phyloP scores from a whole-genome alignment of 2,888 invertebrate species.

The Chrysina gloriosa region DNA sequence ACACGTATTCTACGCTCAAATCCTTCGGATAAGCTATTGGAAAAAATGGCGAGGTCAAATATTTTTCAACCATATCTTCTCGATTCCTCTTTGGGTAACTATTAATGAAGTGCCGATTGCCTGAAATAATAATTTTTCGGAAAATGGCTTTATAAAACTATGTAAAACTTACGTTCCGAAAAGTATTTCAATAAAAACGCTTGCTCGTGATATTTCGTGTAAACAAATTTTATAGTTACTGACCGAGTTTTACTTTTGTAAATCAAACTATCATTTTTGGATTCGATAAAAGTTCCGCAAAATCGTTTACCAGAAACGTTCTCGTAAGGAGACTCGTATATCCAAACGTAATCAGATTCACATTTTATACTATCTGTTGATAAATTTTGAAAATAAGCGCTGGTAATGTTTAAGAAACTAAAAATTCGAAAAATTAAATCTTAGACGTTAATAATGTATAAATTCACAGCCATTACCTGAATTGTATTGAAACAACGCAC shows the following conservation, averaged over 20 bases:
- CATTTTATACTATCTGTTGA: conserved; percentile 53
- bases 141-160: background rate
- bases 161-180: conserved; percentile 69
- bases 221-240: conserved; percentile 70
- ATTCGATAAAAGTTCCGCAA: conserved; percentile 65
- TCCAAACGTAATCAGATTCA: conserved; percentile 74
- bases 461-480: conserved; percentile 61
- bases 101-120: conserved; percentile 69
- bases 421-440: conserved; percentile 28
- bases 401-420: conserved; percentile 60
- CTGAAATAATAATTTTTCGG: conserved; percentile 58
- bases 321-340: conserved; percentile 75
- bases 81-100: conserved; percentile 63
- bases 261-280: conserved; percentile 58
- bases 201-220: conserved; percentile 69
- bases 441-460: background rate
- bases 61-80: conserved; percentile 65
- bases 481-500: conserved; percentile 71
- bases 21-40: conserved; percentile 76
- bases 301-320: conserved; percentile 71
- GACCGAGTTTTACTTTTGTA: conserved; percentile 73
- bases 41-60: conserved; percentile 75
- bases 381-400: conserved; percentile 56
- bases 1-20: conserved; percentile 73
- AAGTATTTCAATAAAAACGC: conserved; percentile 75